These are phyloP conservation scores for Cydia pomonella DNA, from an alignment of 1,140 invertebrate genomes.

Conservation along the genomic window DNA sequence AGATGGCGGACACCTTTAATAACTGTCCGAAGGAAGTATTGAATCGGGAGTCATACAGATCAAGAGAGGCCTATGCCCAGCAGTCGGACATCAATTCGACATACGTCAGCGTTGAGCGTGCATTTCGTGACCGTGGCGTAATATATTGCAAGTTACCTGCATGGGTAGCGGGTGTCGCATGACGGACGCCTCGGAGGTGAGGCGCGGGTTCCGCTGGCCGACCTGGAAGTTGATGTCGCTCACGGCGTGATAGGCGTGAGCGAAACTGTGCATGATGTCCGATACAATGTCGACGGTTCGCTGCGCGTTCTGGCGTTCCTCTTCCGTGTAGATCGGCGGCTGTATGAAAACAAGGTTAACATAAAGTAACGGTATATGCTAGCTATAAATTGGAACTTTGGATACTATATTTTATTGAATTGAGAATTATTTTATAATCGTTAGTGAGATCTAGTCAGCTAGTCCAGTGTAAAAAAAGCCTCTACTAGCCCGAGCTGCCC, in stretches of 20 bases:
- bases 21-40: no score
- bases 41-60: no score
- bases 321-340: slow-evolving; percentile 40
- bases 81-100: no score
- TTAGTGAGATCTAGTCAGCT: no score
- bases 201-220: slow-evolving; percentile 42
- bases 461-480: no score
- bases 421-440: no score
- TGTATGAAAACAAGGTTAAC: background rate
- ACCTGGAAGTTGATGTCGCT: slow-evolving; percentile 83
- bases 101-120: no score
- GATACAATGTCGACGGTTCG: slow-evolving; percentile 86
- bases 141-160: slow-evolving; percentile 44
- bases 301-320: slow-evolving; percentile 80
- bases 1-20: no score
- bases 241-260: slow-evolving; percentile 92
- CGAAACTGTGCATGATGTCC: slow-evolving; percentile 90
- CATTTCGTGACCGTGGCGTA: no score
- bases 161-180: slow-evolving; percentile 46
- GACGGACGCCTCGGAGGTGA: slow-evolving; percentile 49
- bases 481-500: background rate
- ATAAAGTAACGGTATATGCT: background rate
- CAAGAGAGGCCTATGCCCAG: no score
- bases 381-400: no score
- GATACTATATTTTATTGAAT: no score